Conservation (phyloP, 2,113 vertebrate genomes). For the Zosterops pallidus region DNA sequence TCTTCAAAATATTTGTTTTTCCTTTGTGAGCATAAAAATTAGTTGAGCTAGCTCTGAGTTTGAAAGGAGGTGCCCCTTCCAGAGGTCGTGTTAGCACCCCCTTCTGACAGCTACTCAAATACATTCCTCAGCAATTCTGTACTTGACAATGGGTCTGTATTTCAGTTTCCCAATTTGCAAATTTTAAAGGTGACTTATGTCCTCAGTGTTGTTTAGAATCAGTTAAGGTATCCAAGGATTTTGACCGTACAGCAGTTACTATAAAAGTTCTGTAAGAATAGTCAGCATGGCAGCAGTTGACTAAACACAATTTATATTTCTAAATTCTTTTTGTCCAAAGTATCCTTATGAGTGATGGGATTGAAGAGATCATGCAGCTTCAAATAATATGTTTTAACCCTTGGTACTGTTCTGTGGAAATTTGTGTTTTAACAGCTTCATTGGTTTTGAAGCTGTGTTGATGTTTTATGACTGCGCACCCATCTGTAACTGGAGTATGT, state of each 20-base stretch:
- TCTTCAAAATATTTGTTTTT: neutral
- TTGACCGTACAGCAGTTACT: neutral
- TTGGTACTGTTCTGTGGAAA: neutral
- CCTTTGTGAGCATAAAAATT: neutral
- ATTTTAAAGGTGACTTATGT: neutral
- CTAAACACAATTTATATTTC: neutral
- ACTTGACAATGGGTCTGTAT: neutral
- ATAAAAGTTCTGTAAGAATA: neutral
- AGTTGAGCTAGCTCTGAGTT: neutral
- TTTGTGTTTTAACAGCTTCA: neutral
- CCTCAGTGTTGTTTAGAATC: neutral
- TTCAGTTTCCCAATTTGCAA: neutral
- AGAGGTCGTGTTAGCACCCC: accelerated
- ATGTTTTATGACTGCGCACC: neutral
- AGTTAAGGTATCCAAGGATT: neutral
- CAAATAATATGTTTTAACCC: neutral
- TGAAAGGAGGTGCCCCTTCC: neutral
- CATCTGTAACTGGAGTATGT: neutral
- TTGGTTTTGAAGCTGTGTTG: neutral
- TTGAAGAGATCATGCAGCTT: neutral
- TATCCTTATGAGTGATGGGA: neutral
- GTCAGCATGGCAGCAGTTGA: neutral
- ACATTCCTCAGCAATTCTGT: neutral
- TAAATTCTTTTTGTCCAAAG: neutral
- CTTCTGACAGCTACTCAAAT: neutral